phyloP scores from a whole-genome alignment of 2,113 vertebrate species.

The Syngnathus floridae region DNA sequence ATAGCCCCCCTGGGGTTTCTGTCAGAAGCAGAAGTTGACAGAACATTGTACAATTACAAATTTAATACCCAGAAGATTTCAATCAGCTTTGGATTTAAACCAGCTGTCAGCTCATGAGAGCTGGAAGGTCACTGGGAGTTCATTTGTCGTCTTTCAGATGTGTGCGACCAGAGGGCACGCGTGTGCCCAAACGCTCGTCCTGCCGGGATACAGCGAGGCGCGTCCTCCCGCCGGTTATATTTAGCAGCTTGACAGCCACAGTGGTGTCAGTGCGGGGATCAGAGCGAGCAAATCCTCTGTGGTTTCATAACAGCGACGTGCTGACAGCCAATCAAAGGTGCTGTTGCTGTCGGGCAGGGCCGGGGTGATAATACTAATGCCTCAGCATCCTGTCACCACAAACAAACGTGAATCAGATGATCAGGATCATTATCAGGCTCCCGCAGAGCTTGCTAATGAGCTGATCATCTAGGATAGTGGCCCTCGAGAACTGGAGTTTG shows the following conservation, averaged over 20 bases:
- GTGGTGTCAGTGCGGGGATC: constrained; percentile 35
- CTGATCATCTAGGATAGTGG: too few relatives aligned
- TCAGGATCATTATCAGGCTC: too few relatives aligned
- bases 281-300: constrained; percentile 30
- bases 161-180: constrained; percentile 9
- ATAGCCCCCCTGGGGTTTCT: neutral
- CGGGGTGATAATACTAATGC: constrained; percentile 11
- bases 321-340: constrained; percentile 37
- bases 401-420: too few relatives aligned
- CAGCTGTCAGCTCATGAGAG: constrained; percentile 11
- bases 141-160: constrained; percentile 19
- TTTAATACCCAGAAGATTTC: neutral
- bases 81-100: constrained; percentile 5
- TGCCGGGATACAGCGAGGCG: constrained; percentile 18
- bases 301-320: constrained; percentile 37
- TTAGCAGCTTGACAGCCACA: constrained; percentile 24
- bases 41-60: constrained; percentile 5
- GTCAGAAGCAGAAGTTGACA: neutral
- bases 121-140: constrained; percentile 16
- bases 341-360: constrained; percentile 8
- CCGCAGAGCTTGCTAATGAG: too few relatives aligned
- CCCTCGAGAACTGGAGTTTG: too few relatives aligned
- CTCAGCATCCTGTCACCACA: constrained; percentile 8
- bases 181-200: constrained; percentile 16
- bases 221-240: constrained; percentile 34